Evolutionary conservation across 2,113 vertebrate species (phyloP), one percentile per base, ranked within the genome.

Genomic region (Ailurus styani): DNA sequence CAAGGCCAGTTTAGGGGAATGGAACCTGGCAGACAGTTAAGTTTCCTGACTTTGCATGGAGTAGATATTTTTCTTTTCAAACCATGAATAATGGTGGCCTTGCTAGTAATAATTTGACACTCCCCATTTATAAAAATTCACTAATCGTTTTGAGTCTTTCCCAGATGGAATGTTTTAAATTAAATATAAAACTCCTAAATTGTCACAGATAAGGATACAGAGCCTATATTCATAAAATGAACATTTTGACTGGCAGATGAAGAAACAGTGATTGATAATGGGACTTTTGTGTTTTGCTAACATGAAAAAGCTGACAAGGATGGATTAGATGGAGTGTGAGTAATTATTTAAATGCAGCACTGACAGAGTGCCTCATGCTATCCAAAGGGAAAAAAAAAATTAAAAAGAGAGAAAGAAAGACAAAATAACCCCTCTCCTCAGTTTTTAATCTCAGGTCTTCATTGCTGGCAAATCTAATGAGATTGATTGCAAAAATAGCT

Each of bases 401-500:
- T 7, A 23, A 13, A 8, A 6, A 21, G 20, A 37, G 10, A 50
- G 15, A 45, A 91, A 15, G 84, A 94, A 86, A 97, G n/a, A 37
- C 97, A 93, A 20, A 68, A 93, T 97, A 68, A 45, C 1, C 60
- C 13, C 25, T 98, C 37, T 34, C 17, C 78, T 73, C 85, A 18
- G 83, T 98, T 97, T 96, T 98, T 98, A 97, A 90, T 97, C 81
- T 96, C 45, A 84, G 7, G 27, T 96, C 84, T 89, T 97, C 98
- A 95, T 90, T 96, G 64, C 94, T 97, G 97, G 64, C 18, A 94
- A 97, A 98, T 97, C 64, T 98, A 98, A 98, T 96, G 87, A 98
- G 90, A 95, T 93, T 91, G 88, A 96, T 72, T 98, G 66, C 93
- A 97, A 98, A 98, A 98, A 98, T 97, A 98, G 95, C 97, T 98